Evolutionary conservation across 2,113 vertebrate species (phyloP).

Genomic region (Okapia johnstoni): DNA sequence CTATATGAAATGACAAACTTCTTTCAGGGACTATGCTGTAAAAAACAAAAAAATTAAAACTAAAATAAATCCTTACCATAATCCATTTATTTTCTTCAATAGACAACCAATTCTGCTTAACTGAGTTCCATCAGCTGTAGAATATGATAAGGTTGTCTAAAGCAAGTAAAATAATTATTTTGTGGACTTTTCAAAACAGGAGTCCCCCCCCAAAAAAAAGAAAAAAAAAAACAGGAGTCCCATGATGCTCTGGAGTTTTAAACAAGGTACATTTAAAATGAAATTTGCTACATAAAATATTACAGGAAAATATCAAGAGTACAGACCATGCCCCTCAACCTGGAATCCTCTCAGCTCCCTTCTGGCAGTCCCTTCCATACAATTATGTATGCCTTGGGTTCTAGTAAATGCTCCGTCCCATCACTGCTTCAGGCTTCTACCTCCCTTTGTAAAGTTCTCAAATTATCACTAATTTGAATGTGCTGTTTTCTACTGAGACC

Average conservation of each 20-base stretch:
- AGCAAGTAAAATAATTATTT: conserved; percentile 28
- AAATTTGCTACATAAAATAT: background rate
- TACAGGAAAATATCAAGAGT: background rate
- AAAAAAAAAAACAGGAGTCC: conserved; percentile 17
- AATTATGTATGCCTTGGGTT: background rate
- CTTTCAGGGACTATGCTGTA: background rate
- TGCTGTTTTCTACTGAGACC: background rate
- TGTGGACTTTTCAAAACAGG: background rate
- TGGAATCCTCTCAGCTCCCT: background rate
- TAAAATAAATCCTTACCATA: conserved; percentile 5
- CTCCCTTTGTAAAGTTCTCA: background rate
- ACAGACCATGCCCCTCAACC: background rate
- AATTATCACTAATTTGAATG: background rate
- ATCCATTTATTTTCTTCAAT: conserved; percentile 34
- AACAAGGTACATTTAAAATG: conserved; percentile 19
- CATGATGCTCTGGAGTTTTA: background rate
- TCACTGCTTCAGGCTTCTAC: background rate
- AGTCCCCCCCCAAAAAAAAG: too few relatives aligned
- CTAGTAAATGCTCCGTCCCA: background rate
- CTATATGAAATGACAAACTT: background rate
- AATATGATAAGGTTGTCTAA: conserved; percentile 12
- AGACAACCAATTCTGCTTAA: background rate
- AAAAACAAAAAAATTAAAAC: conserved; percentile 12
- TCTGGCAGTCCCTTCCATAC: background rate
- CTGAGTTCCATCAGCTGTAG: conserved; percentile 15